Percentiles rank a stretch among this genome's conserved stretches.
Conservation (phyloP, 2,113 vertebrate genomes). For the Sialia sialis region DNA sequence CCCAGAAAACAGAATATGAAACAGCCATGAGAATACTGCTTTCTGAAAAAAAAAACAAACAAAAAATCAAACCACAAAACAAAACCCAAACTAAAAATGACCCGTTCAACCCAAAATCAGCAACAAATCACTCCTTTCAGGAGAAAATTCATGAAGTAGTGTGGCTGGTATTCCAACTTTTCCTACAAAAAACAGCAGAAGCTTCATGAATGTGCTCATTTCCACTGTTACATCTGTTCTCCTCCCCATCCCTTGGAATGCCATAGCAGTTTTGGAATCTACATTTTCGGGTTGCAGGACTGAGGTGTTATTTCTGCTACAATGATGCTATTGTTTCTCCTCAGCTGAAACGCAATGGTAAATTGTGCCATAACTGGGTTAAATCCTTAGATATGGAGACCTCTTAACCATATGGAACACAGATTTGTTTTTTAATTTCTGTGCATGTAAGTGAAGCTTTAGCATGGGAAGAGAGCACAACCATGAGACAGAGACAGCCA, state of each 20-base stretch:
- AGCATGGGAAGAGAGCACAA: not conserved
- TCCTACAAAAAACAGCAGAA: not conserved
- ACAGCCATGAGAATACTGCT: not conserved
- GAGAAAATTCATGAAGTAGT: not conserved
- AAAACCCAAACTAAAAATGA: accelerated
- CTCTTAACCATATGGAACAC: not conserved
- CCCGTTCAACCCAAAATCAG: not conserved
- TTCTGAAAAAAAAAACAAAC: not conserved
- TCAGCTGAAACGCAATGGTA: not conserved
- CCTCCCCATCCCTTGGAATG: not conserved
- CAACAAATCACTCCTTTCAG: not conserved
- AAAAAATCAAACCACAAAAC: too few species aligned
- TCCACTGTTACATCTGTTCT: not conserved
- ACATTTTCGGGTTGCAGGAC: not conserved
- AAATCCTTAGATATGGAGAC: not conserved
- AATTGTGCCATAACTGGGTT: not conserved
- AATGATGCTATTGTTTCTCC: not conserved
- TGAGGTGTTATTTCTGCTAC: not conserved
- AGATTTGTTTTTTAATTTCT: not conserved
- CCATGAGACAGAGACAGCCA: not conserved
- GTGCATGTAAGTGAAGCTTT: not conserved
- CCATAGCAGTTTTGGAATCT: not conserved
- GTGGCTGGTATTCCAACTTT: not conserved
- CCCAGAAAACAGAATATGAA: not conserved
- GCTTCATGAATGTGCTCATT: not conserved